Conservation (phyloP, 2,113 vertebrate genomes). For the Anolis sagrei region DNA sequence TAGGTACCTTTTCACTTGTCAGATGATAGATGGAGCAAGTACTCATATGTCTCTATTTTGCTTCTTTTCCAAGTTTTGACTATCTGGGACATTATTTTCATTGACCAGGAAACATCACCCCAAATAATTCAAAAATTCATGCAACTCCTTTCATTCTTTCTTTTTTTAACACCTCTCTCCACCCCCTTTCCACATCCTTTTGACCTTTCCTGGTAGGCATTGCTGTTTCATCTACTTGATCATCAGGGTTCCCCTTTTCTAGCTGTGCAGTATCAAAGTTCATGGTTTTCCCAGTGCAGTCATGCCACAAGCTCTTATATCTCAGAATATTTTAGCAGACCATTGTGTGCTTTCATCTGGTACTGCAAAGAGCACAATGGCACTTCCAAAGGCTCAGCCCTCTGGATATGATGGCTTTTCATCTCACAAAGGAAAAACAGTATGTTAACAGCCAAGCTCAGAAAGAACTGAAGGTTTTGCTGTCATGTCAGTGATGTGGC, state of each 20-base stretch:
- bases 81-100: background rate
- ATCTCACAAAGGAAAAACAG: background rate
- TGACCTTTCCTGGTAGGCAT: background rate
- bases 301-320: background rate
- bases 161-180: too few relatives aligned
- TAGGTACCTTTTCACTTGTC: background rate
- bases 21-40: background rate
- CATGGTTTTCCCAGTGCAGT: background rate
- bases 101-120: background rate
- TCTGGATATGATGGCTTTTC: background rate
- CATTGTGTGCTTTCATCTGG: background rate
- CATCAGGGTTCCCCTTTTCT: background rate
- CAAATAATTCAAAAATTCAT: background rate
- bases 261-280: background rate
- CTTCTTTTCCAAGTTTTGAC: background rate
- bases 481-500: background rate
- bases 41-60: background rate
- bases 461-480: background rate
- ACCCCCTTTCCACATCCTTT: background rate
- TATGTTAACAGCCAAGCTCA: constrained; percentile 4
- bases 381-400: constrained; percentile 20
- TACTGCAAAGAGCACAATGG: rapidly evolving
- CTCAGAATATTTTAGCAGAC: background rate
- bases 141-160: background rate
- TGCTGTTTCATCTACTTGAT: background rate